Evolutionary conservation across 2,113 vertebrate genomes (phyloP).

Genomic region (Crocuta crocuta): DNA sequence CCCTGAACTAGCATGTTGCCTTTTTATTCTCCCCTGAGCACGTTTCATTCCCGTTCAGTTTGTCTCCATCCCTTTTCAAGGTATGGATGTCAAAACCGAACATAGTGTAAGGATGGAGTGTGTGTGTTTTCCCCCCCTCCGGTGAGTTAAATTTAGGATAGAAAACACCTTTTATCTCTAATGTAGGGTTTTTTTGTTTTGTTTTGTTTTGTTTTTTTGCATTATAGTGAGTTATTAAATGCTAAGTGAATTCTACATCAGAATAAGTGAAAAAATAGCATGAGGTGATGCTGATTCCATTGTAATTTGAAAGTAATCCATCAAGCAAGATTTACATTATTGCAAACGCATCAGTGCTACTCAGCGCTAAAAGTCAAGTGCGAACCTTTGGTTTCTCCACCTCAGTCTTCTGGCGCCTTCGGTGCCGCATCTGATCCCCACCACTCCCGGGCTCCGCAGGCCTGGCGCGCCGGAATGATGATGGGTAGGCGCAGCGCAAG

Average conservation of each 20-base stretch:
- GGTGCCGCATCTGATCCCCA: background rate
- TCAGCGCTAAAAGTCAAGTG: conserved; percentile 12
- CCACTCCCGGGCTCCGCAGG: background rate
- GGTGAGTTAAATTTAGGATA: conserved; percentile 51
- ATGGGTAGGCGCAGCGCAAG: background rate
- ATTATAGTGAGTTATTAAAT: conserved; percentile 56
- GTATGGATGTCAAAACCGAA: background rate
- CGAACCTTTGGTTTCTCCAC: conserved; percentile 34
- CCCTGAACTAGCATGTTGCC: background rate
- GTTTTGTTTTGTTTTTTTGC: background rate
- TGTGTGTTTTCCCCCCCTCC: background rate
- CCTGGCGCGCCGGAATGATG: background rate
- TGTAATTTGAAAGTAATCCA: conserved; percentile 63
- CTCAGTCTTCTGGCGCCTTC: conserved; percentile 22
- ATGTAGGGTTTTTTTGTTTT: background rate
- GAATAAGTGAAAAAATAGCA: conserved; percentile 52
- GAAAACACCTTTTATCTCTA: conserved; percentile 59
- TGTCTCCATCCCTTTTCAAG: background rate
- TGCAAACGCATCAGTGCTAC: background rate
- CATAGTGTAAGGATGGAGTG: background rate
- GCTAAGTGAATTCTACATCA: conserved; percentile 27
- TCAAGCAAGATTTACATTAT: conserved; percentile 42
- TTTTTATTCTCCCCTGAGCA: background rate
- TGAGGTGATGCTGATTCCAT: background rate
- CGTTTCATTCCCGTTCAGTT: background rate